Base-by-base conservation (phyloP, 2,113 vertebrate genomes). In the Xerus inauris region DNA sequence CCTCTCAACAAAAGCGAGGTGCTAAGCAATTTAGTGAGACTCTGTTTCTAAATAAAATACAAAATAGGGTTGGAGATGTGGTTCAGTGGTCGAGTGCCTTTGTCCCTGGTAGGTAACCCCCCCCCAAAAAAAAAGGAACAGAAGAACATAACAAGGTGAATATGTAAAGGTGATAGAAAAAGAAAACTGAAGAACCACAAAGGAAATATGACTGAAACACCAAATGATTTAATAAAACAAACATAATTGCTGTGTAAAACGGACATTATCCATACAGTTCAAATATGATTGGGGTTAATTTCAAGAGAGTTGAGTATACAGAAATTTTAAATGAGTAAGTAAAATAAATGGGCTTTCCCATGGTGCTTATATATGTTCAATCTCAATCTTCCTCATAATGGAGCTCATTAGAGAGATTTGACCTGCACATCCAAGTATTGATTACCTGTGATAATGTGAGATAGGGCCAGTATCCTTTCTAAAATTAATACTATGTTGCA, bases 141-240 rank as follows among this genome's bases (percentile, higher is more conserved):
- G 54, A 26, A 71, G 83, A 59, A 67, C 62, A 30, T 13, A 67
- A 40, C 20, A 16, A 12, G n/a, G 38, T 88, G 69, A 92, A 64
- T 47, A 79, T 8, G 62, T 64, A 54, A 85, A 64, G 57, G 47
- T 89, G 49, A 80, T 35, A 76, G 83, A 73, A 87, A 77, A 24
- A 84, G 35, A 42, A 73, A 69, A 54, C 54, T 69, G 26, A 69
- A 30, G 64, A 73, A 32, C 72, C 57, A 76, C 5, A 35, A 22
- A 64, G 28, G 11, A 91, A 89, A 71, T 30, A 69, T 28, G 57
- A 26, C 42, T 35, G 49, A 80, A 35, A 87, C n/a, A 81, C 12
- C 77, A 77, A 59, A 42, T 28, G 19, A 85, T 73, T 94, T 93
- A 64, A 64, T 57, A 92, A 91, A 82, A 73, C 32, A 49, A 71